A percentile compares a stretch with the other conserved stretches of the same genome.
These are phyloP conservation scores for Phylloscopus trochilus DNA, from an alignment of 2,113 vertebrate species.

Conservation along the genomic window DNA sequence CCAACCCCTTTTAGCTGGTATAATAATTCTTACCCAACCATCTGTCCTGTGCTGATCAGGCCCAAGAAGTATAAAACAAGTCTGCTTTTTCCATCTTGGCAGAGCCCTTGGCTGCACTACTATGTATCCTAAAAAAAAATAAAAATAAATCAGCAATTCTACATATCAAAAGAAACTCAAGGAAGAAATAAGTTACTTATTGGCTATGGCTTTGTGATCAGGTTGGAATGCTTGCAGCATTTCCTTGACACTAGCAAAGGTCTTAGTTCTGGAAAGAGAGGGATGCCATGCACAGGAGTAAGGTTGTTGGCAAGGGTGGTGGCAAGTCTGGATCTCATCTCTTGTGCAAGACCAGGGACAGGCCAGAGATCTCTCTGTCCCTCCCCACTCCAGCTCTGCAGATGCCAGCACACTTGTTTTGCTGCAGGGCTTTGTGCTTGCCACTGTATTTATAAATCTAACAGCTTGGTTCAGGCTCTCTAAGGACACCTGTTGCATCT, in stretches of 20 bases:
- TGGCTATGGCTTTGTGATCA: background rate
- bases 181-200: background rate
- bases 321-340: background rate
- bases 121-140: background rate
- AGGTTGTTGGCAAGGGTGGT: background rate
- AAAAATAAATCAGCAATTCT: background rate
- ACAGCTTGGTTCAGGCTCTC: background rate
- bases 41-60: background rate
- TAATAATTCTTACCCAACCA: background rate
- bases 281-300: accelerated
- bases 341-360: background rate
- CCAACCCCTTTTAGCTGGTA: background rate
- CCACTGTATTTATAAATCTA: background rate
- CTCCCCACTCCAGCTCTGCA: background rate
- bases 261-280: background rate
- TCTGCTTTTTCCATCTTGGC: background rate
- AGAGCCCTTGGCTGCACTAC: background rate
- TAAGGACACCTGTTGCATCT: background rate
- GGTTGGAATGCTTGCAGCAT: background rate
- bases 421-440: background rate
- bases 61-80: background rate
- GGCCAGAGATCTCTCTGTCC: background rate
- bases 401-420: background rate
- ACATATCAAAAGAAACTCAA: background rate
- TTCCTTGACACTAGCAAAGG: background rate